phyloP scores from a whole-genome alignment of 2,797 vertebrate genomes.

The Oreonectes daqikongensis region DNA sequence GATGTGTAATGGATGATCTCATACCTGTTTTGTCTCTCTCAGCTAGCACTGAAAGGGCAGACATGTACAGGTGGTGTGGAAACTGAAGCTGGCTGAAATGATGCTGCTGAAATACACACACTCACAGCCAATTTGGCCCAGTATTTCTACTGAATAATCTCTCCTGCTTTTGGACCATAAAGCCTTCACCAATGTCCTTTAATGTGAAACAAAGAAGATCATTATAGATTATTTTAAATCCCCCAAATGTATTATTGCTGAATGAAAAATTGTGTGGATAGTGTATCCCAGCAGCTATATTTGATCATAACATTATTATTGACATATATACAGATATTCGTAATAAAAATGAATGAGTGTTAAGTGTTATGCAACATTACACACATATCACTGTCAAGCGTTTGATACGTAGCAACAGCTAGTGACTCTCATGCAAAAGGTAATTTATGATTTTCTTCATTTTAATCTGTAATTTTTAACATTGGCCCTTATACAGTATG shows the following conservation, averaged over 20 bases:
- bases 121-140: constrained; percentile 24
- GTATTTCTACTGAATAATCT: constrained; percentile 22
- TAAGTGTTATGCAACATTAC: not conserved
- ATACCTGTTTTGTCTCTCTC: constrained; percentile 30
- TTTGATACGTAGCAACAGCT: not conserved
- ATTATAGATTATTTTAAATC: constrained; percentile 8
- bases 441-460: not conserved
- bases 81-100: constrained; percentile 27
- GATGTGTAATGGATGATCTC: constrained; percentile 31
- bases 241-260: no score
- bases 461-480: not conserved
- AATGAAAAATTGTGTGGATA: not conserved
- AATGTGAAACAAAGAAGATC: constrained; percentile 38
- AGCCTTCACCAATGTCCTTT: constrained; percentile 47
- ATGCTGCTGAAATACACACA: constrained; percentile 11
- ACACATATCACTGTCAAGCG: not conserved
- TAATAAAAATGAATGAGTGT: not conserved
- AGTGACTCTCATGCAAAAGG: not conserved
- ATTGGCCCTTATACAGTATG: no score
- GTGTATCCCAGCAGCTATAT: not conserved
- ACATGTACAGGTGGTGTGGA: constrained; percentile 45
- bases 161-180: constrained; percentile 42
- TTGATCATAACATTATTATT: no score
- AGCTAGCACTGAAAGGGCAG: constrained; percentile 16
- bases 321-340: no score